Evolutionary conservation across 2,113 vertebrate genomes (phyloP).

Genomic region (Tenrec ecaudatus): DNA sequence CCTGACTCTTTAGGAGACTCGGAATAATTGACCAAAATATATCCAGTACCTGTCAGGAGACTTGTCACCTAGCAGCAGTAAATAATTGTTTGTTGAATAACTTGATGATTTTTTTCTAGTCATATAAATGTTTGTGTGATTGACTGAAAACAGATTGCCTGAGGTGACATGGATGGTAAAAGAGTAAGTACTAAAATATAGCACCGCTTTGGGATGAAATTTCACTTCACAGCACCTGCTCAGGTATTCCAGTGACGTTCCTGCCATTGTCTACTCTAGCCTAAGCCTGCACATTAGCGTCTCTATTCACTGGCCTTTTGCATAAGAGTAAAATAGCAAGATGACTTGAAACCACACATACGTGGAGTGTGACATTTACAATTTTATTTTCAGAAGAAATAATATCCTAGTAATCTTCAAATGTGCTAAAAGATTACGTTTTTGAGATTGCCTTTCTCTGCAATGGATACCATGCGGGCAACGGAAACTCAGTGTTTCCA

Average conservation of each 20-base stretch:
- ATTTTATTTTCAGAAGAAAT: too few species aligned
- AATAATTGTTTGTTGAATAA: slow-evolving; percentile 44
- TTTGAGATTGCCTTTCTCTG: too few species aligned
- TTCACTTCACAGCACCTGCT: not conserved
- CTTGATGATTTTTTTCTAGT: slow-evolving; percentile 24
- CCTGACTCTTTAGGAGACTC: not conserved
- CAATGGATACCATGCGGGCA: too few species aligned
- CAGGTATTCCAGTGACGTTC: not conserved
- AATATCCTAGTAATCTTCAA: too few species aligned
- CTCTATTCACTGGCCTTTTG: slow-evolving; percentile 28
- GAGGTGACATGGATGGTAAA: not conserved
- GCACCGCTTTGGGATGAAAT: not conserved
- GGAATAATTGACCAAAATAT: not conserved
- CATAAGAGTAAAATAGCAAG: slow-evolving; percentile 25
- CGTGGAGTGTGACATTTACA: too few species aligned
- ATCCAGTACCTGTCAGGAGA: not conserved
- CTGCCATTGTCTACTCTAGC: not conserved
- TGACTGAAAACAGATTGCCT: slow-evolving; percentile 25
- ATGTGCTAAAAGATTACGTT: too few species aligned
- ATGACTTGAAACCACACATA: too few species aligned
- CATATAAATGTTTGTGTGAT: not conserved
- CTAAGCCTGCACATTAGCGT: not conserved
- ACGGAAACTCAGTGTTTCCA: too few species aligned
- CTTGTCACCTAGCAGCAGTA: not conserved
- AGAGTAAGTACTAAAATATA: not conserved